A percentile compares a stretch with the other conserved stretches of the same genome.
Evolutionary conservation across 2,888 invertebrate genomes (phyloP).

Genomic region (Pachycephus smyrnensis): DNA sequence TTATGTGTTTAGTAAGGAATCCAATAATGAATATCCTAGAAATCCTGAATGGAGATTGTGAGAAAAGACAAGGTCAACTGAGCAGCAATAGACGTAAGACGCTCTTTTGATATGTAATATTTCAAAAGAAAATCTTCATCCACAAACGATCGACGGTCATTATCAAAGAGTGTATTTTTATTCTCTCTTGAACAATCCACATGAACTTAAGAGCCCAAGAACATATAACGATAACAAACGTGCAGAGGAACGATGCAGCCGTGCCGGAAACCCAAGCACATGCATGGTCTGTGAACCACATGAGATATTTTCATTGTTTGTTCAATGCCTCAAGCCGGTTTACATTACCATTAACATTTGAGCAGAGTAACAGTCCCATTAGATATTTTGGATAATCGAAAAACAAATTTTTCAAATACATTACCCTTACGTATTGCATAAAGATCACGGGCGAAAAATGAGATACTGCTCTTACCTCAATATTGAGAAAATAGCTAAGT

Average conservation of each 20-base stretch:
- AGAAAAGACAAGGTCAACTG: too few relatives aligned
- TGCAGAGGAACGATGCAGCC: neutral
- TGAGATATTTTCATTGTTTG: neutral
- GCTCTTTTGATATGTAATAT: too few relatives aligned
- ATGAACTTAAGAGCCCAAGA: neutral
- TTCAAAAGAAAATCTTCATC: too few relatives aligned
- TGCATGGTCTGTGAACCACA: neutral
- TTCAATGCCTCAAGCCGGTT: neutral
- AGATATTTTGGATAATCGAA: too few relatives aligned
- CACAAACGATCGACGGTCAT: too few relatives aligned
- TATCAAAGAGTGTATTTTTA: neutral
- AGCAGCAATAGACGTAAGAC: too few relatives aligned
- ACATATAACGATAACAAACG: neutral
- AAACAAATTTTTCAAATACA: too few relatives aligned
- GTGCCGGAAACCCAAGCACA: slow-evolving; percentile 1
- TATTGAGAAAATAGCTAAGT: neutral
- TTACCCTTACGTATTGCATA: neutral
- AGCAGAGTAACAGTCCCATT: too few relatives aligned
- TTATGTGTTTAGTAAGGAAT: too few relatives aligned
- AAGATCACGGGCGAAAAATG: neutral
- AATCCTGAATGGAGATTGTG: too few relatives aligned
- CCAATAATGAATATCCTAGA: too few relatives aligned
- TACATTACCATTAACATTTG: neutral
- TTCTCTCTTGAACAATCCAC: neutral
- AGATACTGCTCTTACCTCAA: too few relatives aligned